phyloP scores from a whole-genome alignment of 64 coral and sea anemone genomes.

The Montipora capricornis region DNA sequence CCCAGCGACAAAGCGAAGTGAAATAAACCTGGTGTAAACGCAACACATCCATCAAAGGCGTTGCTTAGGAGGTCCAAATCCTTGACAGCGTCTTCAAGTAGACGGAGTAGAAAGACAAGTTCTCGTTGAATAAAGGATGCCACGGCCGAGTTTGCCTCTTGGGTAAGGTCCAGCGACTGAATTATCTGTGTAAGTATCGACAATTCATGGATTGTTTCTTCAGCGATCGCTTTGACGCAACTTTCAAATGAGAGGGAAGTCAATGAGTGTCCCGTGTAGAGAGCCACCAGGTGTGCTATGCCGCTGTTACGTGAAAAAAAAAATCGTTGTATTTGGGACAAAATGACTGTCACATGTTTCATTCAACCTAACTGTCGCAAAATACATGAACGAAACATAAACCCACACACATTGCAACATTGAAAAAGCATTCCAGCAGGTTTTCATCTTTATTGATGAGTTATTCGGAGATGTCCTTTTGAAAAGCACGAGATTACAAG shows the following conservation, averaged over 20 bases:
- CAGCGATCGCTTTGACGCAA: not conserved
- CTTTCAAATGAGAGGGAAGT: not conserved
- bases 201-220: slow-evolving; percentile 16
- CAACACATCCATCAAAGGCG: slow-evolving; percentile 5
- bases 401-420: too few species aligned
- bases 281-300: not conserved
- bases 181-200: not conserved
- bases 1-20: slow-evolving; percentile 16
- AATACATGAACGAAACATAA: not conserved
- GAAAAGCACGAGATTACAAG: too few species aligned
- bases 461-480: too few species aligned
- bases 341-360: too few species aligned
- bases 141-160: not conserved
- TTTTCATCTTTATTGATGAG: too few species aligned
- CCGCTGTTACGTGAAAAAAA: not conserved
- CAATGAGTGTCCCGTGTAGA: not conserved
- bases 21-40: slow-evolving; percentile 39
- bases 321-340: not conserved
- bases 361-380: not conserved
- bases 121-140: slow-evolving; percentile 40
- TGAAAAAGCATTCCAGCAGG: too few species aligned
- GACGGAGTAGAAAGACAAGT: slow-evolving; percentile 17
- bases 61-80: slow-evolving; percentile 19
- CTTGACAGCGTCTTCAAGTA: not conserved
- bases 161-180: not conserved